Percentiles rank a stretch among this genome's conserved stretches.
Evolutionary conservation across 2,797 vertebrate genomes (phyloP).

Genomic region (Parambassis ranga): DNA sequence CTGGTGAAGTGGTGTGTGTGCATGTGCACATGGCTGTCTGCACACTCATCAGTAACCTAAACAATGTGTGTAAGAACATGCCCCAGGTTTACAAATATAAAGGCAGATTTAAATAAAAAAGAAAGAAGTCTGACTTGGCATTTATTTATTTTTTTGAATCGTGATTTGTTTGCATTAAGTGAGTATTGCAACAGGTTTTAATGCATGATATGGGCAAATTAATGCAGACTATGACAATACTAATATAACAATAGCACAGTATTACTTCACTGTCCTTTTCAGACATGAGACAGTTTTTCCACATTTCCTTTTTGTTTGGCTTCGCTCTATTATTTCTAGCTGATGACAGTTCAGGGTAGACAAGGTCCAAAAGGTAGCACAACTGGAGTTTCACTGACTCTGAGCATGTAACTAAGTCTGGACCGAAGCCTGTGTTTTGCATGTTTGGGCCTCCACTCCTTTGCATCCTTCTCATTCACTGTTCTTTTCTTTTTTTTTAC

Average conservation of each 20-base stretch:
- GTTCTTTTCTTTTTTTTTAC: constrained; percentile 7
- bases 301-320: constrained; percentile 36
- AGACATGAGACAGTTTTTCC: constrained; percentile 33
- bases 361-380: constrained; percentile 17
- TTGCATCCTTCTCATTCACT: not conserved
- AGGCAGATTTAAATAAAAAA: too few species aligned
- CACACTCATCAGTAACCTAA: not conserved
- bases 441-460: not conserved
- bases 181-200: too few species aligned
- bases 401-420: constrained; percentile 20
- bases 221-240: too few species aligned
- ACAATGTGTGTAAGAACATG: too few species aligned
- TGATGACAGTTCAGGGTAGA: constrained; percentile 42
- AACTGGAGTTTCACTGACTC: constrained; percentile 27
- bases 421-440: not conserved
- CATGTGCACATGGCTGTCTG: not conserved
- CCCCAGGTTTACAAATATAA: too few species aligned
- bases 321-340: constrained; percentile 24
- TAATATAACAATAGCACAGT: too few species aligned
- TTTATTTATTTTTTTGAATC: too few species aligned
- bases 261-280: too few species aligned
- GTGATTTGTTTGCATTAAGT: too few species aligned
- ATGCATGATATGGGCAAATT: too few species aligned
- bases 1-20: not conserved
- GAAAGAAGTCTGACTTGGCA: too few species aligned